phyloP scores from a whole-genome alignment of 2,113 vertebrate species.

The Mixornis gularis region DNA sequence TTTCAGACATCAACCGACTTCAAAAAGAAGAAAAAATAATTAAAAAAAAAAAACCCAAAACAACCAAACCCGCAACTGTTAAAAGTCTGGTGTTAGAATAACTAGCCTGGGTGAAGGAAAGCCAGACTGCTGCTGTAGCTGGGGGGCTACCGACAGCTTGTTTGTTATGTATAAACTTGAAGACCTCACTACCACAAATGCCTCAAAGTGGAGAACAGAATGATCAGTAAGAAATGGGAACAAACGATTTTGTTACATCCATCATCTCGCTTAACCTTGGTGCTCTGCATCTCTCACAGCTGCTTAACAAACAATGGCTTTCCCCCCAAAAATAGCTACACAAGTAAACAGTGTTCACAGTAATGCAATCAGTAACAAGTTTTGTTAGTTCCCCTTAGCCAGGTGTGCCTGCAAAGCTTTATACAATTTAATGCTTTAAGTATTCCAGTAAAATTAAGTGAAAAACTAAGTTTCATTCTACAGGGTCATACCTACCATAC shows the following conservation, averaged over 20 bases:
- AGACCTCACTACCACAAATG: background rate
- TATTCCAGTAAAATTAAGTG: conserved; percentile 53
- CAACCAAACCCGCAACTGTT: conserved; percentile 10
- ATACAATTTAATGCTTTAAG: conserved; percentile 35
- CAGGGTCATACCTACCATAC: conserved; percentile 3
- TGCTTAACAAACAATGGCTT: background rate
- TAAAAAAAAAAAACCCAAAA: background rate
- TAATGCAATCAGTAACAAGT: conserved; percentile 30
- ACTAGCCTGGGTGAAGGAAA: conserved; percentile 8
- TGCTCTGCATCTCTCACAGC: background rate
- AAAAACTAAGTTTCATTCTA: conserved; percentile 28
- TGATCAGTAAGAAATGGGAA: background rate
- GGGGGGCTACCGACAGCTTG: background rate
- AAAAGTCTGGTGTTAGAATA: conserved; percentile 9
- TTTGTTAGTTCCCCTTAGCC: background rate
- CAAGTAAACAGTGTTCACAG: conserved; percentile 32
- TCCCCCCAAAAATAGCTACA: conserved; percentile 24
- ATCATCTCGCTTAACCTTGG: background rate
- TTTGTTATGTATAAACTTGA: background rate
- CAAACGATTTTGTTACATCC: background rate
- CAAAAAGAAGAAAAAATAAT: background rate
- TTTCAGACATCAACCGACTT: conserved; percentile 15
- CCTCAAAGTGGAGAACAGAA: background rate
- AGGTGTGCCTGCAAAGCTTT: conserved; percentile 26
- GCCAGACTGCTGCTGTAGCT: background rate